phyloP scores from a whole-genome alignment of 2,888 invertebrate species.

The Tromatobia lineatoria region DNA sequence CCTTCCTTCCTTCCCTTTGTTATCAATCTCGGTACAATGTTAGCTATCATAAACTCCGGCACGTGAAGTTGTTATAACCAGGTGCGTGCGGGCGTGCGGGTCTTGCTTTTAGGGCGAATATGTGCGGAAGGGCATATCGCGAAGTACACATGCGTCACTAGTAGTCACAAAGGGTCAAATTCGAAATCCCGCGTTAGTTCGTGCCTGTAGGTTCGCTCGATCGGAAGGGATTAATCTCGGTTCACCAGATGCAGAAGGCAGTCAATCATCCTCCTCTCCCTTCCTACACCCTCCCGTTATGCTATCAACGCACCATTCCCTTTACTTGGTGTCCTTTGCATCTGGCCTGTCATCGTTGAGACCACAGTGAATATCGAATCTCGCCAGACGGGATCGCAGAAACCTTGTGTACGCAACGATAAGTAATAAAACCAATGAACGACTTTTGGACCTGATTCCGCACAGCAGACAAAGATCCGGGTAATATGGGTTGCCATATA shows the following conservation, averaged over 20 bases:
- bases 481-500: not conserved
- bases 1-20: slow-evolving; percentile 1
- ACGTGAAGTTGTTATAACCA: not conserved
- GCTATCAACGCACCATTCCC: not conserved
- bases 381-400: slow-evolving; percentile 7
- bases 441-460: not conserved
- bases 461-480: not conserved
- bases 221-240: slow-evolving; percentile 47
- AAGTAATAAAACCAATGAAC: not conserved
- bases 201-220: slow-evolving; percentile 15
- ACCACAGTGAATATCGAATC: slow-evolving; percentile 25
- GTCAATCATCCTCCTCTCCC: slow-evolving; percentile 19
- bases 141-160: not conserved
- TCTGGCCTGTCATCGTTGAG: slow-evolving; percentile 14
- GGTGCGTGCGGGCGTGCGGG: not conserved
- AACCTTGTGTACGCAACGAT: not conserved
- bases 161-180: slow-evolving; percentile 20
- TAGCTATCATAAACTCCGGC: not conserved
- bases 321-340: not conserved
- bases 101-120: not conserved
- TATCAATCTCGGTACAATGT: not conserved
- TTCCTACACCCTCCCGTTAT: not conserved
- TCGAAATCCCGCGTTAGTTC: slow-evolving; percentile 24
- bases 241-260: slow-evolving; percentile 40
- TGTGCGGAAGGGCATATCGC: not conserved